A percentile compares a stretch with the other conserved stretches of the same genome.
These are phyloP conservation scores for Chromoteleia sp. DNA, from an alignment of 2,888 invertebrate genomes.

Conservation along the genomic window DNA sequence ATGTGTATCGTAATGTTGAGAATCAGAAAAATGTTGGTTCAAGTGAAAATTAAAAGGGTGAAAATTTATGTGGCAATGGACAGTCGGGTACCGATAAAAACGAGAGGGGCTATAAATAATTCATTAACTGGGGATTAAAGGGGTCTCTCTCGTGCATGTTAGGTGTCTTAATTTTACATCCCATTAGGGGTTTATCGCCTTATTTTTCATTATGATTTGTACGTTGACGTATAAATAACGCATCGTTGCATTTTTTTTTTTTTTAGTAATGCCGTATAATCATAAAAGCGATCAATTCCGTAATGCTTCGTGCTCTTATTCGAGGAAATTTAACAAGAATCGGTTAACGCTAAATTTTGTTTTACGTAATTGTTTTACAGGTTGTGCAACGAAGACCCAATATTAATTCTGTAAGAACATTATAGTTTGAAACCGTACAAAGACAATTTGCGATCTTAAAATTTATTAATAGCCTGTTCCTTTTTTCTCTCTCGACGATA, in stretches of 20 bases:
- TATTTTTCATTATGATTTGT: conserved; percentile 30
- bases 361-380: conserved; percentile 47
- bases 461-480: conserved; percentile 6
- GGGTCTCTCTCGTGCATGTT: conserved; percentile 22
- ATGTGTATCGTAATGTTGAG: no score
- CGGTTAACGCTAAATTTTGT: conserved; percentile 28
- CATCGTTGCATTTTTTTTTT: not conserved
- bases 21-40: no score
- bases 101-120: conserved; percentile 75
- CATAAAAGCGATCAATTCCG: conserved; percentile 1
- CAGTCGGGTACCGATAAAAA: conserved; percentile 70
- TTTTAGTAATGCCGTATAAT: not conserved
- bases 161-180: conserved; percentile 31
- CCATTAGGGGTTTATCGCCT: not conserved
- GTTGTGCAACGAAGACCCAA: conserved; percentile 49
- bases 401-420: conserved; percentile 47
- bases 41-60: no score
- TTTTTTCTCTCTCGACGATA: no score
- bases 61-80: conserved; percentile 78
- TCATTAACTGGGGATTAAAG: conserved; percentile 77
- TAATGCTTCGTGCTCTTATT: not conserved
- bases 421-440: conserved; percentile 43
- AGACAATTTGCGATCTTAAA: conserved; percentile 30
- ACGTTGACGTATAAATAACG: conserved; percentile 8
- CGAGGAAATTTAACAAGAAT: conserved; percentile 8